A percentile compares a stretch with the other conserved stretches of the same genome.
phyloP scores from a whole-genome alignment of 2,888 invertebrate genomes.

The Aleiodes testaceus region DNA sequence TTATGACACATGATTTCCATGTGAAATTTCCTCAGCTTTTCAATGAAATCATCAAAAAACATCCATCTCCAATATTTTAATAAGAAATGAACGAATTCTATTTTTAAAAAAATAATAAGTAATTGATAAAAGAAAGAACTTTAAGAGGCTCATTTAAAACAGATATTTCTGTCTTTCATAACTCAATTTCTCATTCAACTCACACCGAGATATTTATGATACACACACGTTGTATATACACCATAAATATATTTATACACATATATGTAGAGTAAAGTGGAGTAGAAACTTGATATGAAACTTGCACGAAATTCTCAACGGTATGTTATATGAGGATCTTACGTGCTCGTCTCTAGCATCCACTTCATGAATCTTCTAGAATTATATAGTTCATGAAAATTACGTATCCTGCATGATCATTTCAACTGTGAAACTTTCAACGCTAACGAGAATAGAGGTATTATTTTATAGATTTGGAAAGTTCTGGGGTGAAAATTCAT shows the following conservation, averaged over 20 bases:
- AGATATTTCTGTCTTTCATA: slow-evolving; percentile 27
- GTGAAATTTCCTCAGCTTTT: too few species aligned
- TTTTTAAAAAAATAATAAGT: too few species aligned
- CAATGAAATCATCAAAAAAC: too few species aligned
- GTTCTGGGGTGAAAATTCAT: neutral
- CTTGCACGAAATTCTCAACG: slow-evolving; percentile 30
- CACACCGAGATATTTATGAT: slow-evolving; percentile 10
- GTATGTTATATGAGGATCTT: slow-evolving; percentile 23
- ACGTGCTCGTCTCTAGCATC: slow-evolving; percentile 20
- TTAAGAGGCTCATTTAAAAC: slow-evolving; percentile 15
- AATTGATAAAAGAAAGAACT: neutral
- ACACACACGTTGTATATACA: neutral
- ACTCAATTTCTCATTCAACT: slow-evolving; percentile 21
- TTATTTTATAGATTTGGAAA: neutral
- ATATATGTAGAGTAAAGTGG: neutral
- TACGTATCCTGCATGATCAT: slow-evolving; percentile 12
- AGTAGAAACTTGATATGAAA: slow-evolving; percentile 27
- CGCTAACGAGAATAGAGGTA: neutral
- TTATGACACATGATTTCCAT: too few species aligned
- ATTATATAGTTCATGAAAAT: slow-evolving; percentile 11
- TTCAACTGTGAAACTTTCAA: neutral
- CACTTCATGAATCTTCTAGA: slow-evolving; percentile 3
- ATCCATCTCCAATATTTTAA: too few species aligned
- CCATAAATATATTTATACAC: neutral
- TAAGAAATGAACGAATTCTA: too few species aligned